Base-by-base conservation (phyloP, 2,113 vertebrate species). In the Elephas maximus region DNA sequence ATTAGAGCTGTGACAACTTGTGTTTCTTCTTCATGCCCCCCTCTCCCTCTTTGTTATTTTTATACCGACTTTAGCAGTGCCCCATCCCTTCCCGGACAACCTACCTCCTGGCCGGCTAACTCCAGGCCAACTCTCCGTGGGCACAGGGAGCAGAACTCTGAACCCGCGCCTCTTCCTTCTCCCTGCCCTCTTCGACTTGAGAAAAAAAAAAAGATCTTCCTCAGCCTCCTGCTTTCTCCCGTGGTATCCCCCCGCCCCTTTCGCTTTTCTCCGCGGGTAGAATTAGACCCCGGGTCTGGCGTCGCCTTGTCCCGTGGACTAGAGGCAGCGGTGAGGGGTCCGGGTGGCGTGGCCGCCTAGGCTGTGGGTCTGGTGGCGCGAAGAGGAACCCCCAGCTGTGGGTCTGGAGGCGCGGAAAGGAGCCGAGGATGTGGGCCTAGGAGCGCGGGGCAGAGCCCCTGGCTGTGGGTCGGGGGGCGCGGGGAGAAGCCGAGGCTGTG, bases 261-360 rank as follows among this genome's bases (percentile, higher is more conserved):
- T 30, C 21, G 33, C 69, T 41, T 21, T 17, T 4, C 41, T 60
- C 14, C 0, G 2, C 8, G 6, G 41, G 8, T 33, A 24, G 17
- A 30, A 15, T 18, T 6, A 2, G 28, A 60, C 6, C 37, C 18
- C 1, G 3, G 71, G 14, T 60, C 41, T 2, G 57, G 48, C 20
- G 26, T 63, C 14, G 53, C 24, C 21, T 37, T 0, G 69, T 62
- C 4, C 0, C 20, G 33, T 5, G 0, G 60, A 51, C 69, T 0
- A 20, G 21, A 0, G 41, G 71, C 0, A 15, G 91, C 17, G 87
- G 87, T 88, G 91, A 83, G 91, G n/a, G 82, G 78, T 14, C 6
- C 7, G 5, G 6, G 20, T 10, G 67, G n/a, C 33, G 67, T 26
- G 15, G 67, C 21, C 26, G 11, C 57, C 3, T 1, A 26, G 45